Conservation (phyloP, 2,888 invertebrate species). For the Spicauda simplicius region DNA sequence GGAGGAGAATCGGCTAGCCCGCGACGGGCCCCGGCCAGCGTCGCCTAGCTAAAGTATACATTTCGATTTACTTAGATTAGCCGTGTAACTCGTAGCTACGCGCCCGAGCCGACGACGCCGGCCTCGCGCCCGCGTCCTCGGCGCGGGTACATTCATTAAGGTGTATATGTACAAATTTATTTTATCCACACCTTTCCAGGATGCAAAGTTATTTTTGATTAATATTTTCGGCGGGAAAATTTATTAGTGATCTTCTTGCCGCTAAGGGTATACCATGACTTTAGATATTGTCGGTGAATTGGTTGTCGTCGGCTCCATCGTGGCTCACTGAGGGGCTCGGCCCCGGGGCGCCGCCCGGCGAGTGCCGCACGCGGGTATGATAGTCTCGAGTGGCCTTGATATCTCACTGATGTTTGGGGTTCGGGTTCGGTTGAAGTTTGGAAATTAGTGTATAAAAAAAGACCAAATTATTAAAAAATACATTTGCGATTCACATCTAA, state of each 20-base stretch:
- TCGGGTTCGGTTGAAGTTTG: constrained; percentile 81
- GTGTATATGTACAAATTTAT: constrained; percentile 79
- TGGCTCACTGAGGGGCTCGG: constrained; percentile 35
- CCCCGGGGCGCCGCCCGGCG: constrained; percentile 44
- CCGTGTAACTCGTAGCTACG: constrained; percentile 60
- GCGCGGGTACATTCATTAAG: constrained; percentile 51
- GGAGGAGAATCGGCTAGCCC: constrained; percentile 47
- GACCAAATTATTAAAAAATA: constrained; percentile 79
- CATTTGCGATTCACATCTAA: constrained; percentile 78
- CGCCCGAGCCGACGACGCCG: constrained; percentile 15
- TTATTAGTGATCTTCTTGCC: constrained; percentile 74
- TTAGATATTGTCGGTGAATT: constrained; percentile 71
- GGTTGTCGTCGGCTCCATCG: constrained; percentile 64
- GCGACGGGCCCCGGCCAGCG: constrained; percentile 46
- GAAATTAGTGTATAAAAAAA: constrained; percentile 78
- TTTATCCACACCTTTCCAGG: constrained; percentile 66
- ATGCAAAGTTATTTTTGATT: constrained; percentile 66
- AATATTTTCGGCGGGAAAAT: constrained; percentile 73
- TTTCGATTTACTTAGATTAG: constrained; percentile 75
- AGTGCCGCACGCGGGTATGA: constrained; percentile 63
- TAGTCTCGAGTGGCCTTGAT: constrained; percentile 85
- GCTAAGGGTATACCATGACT: constrained; percentile 81
- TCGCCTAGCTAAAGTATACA: constrained; percentile 67
- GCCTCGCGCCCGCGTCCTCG: constrained; percentile 43
- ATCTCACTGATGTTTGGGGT: constrained; percentile 81